Evolutionary conservation across 2,113 vertebrate species (phyloP), one percentile per base, ranked within the genome.

Genomic region (Ceyx margarethae): DNA sequence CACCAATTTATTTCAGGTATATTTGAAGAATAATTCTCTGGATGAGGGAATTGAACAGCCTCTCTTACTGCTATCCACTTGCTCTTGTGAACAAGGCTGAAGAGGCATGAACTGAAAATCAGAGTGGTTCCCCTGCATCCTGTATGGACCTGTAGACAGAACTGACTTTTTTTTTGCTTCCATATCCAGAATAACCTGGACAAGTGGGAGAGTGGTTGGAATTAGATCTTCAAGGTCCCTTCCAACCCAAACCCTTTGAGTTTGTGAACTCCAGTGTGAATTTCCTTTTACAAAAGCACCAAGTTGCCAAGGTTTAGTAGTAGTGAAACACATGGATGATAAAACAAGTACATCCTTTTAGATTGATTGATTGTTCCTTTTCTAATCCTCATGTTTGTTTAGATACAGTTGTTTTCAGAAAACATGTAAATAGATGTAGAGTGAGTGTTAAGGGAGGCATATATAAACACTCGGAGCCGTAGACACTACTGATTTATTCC

Each of bases 81-180:
- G 43, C 9, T 64, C 16, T 57, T 42, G 53, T 54, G 53, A 46
- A 6, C 25, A 29, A 17, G 16, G 28, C 26, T 29, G n/a, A 11
- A 65, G 40, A 8, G 35, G 21, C 6, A 12, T 7, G 50, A 71
- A 15, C n/a, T 45, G 4, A 40, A 14, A 26, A 46, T 21, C 10
- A 11, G 43, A 29, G 45, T 11, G 35, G 20, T 48, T 82, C 29
- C 20, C 40, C 10, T 19, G 15, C 2, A 0, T 28, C 9, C 40
- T 37, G 5, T 8, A 3, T 5, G 15, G 58, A 43, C 56, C 0
- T 0, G 42, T 13, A 31, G 5, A 13, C 10, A 16, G 3, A 56
- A 40, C 18, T 50, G 23, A 8, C 28, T 65, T 42, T 12, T 3
- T 17, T 28, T 13, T 18, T 53, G 3, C 29, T 81, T 46, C 15